Evolutionary conservation across 2,888 invertebrate species (phyloP).

Genomic region (Drosophila nigritarsus): DNA sequence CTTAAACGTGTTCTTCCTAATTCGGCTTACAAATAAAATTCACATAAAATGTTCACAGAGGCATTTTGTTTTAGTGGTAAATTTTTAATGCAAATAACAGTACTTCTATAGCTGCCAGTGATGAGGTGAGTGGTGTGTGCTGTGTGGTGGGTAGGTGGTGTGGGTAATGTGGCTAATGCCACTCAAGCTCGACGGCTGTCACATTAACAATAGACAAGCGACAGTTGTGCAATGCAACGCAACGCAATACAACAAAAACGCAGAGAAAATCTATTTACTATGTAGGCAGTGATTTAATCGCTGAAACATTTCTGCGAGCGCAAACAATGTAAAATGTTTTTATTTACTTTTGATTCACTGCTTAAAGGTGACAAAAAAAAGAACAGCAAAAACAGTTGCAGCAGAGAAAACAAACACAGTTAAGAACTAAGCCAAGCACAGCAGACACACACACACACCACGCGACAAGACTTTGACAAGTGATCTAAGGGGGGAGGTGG

Average conservation of each 20-base stretch:
- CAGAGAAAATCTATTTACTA: constrained; percentile 48
- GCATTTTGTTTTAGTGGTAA: constrained; percentile 36
- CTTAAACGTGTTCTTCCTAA: constrained; percentile 60
- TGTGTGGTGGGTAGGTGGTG: not conserved
- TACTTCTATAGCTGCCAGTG: constrained; percentile 1
- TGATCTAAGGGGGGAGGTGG: not conserved
- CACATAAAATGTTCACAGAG: constrained; percentile 27
- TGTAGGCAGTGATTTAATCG: constrained; percentile 39
- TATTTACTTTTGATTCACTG: constrained; percentile 62
- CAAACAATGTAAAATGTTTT: constrained; percentile 51
- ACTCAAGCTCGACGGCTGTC: constrained; percentile 11
- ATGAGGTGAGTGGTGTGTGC: not conserved
- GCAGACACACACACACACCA: not conserved
- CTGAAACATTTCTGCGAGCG: constrained; percentile 24
- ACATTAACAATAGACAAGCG: constrained; percentile 32
- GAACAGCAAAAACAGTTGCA: constrained; percentile 35
- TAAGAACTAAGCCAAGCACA: constrained; percentile 3
- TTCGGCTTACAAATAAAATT: constrained; percentile 33
- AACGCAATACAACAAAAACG: not conserved
- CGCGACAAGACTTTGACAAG: constrained; percentile 6
- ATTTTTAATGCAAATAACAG: constrained; percentile 37
- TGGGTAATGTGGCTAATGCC: constrained; percentile 8
- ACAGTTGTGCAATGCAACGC: constrained; percentile 3
- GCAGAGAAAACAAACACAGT: constrained; percentile 11
- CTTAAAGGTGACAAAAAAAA: constrained; percentile 37